Base-by-base conservation (phyloP, 2,888 invertebrate genomes). In the Eretmocerus hayati region DNA sequence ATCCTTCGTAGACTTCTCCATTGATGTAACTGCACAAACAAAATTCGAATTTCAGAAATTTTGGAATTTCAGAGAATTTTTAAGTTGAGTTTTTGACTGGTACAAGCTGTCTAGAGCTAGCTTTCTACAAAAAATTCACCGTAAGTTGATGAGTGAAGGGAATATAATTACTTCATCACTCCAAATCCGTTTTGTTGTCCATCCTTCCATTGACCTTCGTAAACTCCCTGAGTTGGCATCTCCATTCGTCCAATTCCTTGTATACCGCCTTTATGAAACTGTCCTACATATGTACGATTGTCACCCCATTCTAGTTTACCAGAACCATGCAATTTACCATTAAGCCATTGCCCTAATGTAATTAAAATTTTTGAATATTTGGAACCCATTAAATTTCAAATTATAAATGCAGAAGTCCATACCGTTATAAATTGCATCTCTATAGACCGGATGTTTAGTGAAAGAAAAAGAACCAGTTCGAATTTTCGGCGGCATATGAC, bases 131-230 rank as follows among this genome's bases (percentile, higher is more conserved):
- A n/a, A n/a, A n/a, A n/a, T n/a, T n/a, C n/a, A n/a, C n/a, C n/a
- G n/a, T n/a, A n/a, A n/a, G n/a, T n/a, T n/a, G n/a, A n/a, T n/a
- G n/a, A n/a, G n/a, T n/a, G n/a, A n/a, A n/a, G n/a, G n/a, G n/a
- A n/a, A n/a, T n/a, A 5, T 39, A 59, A 63, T 57, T 60, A 78
- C 77, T 81, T 86, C 73, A 87, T 79, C 48, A 78, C 77, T 1
- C 87, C 91, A 57, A 82, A 82, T 11, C 92, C 92, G 67, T 87
- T 85, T 67, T 90, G 87, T 57, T 84, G 81, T 31, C 90, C 90
- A 55, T 87, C 86, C 65, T 82, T 85, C 87, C 87, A 88, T 16
- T 66, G 66, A 0, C 90, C 88, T 67, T 90, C 88, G 63, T 89
- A 89, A 19, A 81, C 75, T 1, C 86, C 85, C 67, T 75, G 65